Evolutionary conservation across 2,888 invertebrate species (phyloP), one percentile per base, ranked within the genome.

Genomic region (Sthenelais limicola): DNA sequence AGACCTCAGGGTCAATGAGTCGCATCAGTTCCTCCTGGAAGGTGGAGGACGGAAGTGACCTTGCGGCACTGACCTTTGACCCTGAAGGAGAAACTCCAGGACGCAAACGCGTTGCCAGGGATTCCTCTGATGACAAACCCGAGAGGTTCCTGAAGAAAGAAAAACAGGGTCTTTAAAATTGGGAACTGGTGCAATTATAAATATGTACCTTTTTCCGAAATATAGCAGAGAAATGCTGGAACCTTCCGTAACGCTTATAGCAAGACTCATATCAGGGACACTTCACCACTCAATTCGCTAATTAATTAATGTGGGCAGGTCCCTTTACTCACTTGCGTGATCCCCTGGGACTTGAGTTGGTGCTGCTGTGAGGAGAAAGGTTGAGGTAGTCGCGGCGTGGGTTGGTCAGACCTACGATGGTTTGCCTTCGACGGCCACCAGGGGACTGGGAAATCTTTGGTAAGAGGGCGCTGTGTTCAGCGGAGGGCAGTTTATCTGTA

Each of bases 11-110:
- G 88, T 94, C 94, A 82, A 96, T 96, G 32, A 96, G 90, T 62
- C 94, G 92, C 90, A 95, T 92, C 28, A 94, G 89, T 85, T 96
- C 96, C 86, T 96, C 95, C 89, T 95, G 93, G 33, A 93, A 89
- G 28, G 92, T 92, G 79, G 91, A 67, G n/a, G 49, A 48, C 38
- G 67, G 38, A 28, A 56, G 28, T 15, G 71, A 21, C 32, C 35
- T 3, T 18, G 35, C 62, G 9, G 24, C 62, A 28, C 30, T 54
- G 21, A 38, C 33, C 51, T 32, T 43, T 24, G 51, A 21, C 32
- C 21, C 30, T 24, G 28, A 33, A 33, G 66, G 54, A 18, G 78
- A 78, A 21, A 82, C 83, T 67, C 80, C 85, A 15, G 84, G 82
- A 30, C 83, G 79, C 35, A 82, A 78, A 3, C 83, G 77, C 5